A percentile compares a stretch with the other conserved stretches of the same genome.
phyloP scores from a whole-genome alignment of 2,888 invertebrate species.

The Chymomyza amoena region DNA sequence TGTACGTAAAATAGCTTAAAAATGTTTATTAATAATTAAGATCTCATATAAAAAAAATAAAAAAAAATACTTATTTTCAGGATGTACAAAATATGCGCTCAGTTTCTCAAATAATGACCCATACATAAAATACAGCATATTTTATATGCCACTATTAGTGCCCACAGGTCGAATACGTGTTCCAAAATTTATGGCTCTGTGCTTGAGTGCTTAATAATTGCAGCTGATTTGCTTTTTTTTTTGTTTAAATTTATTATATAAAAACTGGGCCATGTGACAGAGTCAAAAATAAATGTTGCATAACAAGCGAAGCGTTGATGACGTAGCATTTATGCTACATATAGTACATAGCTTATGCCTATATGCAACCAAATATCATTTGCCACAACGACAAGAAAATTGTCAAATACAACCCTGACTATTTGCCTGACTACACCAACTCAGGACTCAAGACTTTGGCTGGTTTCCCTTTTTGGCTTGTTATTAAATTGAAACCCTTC shows the following conservation, averaged over 20 bases:
- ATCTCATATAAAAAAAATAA: too few species aligned
- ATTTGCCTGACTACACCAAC: background rate
- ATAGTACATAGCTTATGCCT: background rate
- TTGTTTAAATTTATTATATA: background rate
- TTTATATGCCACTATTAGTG: slow-evolving; percentile 38
- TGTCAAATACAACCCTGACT: background rate
- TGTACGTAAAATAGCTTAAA: too few species aligned
- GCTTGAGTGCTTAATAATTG: background rate
- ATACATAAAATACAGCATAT: slow-evolving; percentile 45
- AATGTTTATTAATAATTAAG: too few species aligned
- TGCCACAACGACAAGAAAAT: background rate
- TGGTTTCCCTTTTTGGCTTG: slow-evolving; percentile 11
- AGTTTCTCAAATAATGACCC: too few species aligned
- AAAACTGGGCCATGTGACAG: background rate
- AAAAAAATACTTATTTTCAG: too few species aligned
- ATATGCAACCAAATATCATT: background rate
- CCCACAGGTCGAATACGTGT: background rate
- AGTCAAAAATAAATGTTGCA: background rate
- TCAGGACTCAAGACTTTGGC: slow-evolving; percentile 20
- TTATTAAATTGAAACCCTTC: slow-evolving; percentile 53
- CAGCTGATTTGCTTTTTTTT: background rate
- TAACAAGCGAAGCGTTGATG: background rate
- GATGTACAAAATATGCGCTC: too few species aligned
- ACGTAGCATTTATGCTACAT: background rate
- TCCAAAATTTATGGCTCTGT: slow-evolving; percentile 45